These are phyloP conservation scores for Cydia fagiglandana DNA, from an alignment of 1,140 invertebrate genomes.

Conservation along the genomic window DNA sequence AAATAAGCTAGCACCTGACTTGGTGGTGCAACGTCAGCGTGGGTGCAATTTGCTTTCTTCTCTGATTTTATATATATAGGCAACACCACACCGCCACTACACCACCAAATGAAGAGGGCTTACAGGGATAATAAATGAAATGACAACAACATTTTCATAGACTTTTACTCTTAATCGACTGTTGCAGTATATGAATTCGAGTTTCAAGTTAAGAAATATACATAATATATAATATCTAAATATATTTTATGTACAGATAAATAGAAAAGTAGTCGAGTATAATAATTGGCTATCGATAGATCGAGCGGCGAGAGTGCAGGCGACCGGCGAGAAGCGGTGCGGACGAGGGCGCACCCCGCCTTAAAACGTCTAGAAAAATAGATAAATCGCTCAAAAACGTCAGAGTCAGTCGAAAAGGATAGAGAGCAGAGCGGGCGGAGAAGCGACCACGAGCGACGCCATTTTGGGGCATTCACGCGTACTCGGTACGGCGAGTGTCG, in stretches of 20 bases:
- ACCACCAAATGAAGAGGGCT: neutral
- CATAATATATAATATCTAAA: conserved; percentile 79
- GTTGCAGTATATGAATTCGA: conserved; percentile 78
- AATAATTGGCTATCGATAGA: conserved; percentile 77
- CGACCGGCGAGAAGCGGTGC: conserved; percentile 74
- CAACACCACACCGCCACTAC: no score
- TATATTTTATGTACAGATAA: conserved; percentile 79
- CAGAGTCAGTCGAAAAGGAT: conserved; percentile 74
- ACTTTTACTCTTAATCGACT: conserved; percentile 76
- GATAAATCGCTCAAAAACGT: conserved; percentile 79
- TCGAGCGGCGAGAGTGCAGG: conserved; percentile 76
- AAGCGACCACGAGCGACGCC: conserved; percentile 69
- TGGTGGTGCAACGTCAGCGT: no score
- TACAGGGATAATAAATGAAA: conserved; percentile 38
- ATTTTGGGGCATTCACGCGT: conserved; percentile 38
- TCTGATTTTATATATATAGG: no score
- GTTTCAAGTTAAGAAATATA: conserved; percentile 78
- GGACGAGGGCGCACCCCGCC: conserved; percentile 74
- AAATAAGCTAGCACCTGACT: no score
- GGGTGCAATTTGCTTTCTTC: no score
- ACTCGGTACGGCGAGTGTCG: conserved; percentile 50
- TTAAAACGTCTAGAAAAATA: conserved; percentile 79
- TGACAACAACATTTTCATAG: conserved; percentile 45
- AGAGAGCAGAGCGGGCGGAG: conserved; percentile 54
- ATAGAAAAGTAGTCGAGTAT: conserved; percentile 78